Evolutionary conservation across 2,113 vertebrate genomes (phyloP).

Genomic region (Vimba vimba): DNA sequence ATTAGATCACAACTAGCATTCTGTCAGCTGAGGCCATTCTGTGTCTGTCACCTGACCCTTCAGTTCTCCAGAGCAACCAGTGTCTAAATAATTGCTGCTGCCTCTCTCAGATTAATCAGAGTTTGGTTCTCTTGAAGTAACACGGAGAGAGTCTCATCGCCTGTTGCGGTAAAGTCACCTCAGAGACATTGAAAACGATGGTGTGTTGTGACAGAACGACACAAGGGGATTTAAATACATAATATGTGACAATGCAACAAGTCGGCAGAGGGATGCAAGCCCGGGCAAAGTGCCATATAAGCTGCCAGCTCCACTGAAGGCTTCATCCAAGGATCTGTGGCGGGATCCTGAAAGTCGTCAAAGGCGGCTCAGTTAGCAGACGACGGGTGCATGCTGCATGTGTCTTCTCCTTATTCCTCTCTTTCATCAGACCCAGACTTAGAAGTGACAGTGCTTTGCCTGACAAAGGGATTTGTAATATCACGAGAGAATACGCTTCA

Average conservation of each 20-base stretch:
- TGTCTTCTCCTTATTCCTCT: conserved; percentile 58
- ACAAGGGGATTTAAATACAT: conserved; percentile 53
- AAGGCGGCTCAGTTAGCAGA: conserved; percentile 53
- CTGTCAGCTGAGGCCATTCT: not conserved
- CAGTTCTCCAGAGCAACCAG: not conserved
- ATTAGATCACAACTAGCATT: not conserved
- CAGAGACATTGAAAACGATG: conserved; percentile 10
- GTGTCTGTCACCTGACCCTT: not conserved
- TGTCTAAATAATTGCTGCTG: conserved; percentile 15
- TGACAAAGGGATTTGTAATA: conserved; percentile 61
- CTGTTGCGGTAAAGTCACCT: conserved; percentile 28
- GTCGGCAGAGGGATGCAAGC: conserved; percentile 45
- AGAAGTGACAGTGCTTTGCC: conserved; percentile 61
- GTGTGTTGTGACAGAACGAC: conserved; percentile 36
- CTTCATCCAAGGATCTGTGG: conserved; percentile 54
- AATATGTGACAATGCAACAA: conserved; percentile 49
- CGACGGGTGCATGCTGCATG: conserved; percentile 50
- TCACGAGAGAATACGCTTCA: conserved; percentile 59
- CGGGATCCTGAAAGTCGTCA: conserved; percentile 54
- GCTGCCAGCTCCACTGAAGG: conserved; percentile 54
- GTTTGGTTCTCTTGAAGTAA: conserved; percentile 3
- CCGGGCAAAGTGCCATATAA: conserved; percentile 40
- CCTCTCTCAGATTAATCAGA: conserved; percentile 24
- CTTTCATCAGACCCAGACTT: conserved; percentile 63
- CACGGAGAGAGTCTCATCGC: not conserved